phyloP scores from a whole-genome alignment of 2,797 vertebrate genomes.

The Apogon talboti region DNA sequence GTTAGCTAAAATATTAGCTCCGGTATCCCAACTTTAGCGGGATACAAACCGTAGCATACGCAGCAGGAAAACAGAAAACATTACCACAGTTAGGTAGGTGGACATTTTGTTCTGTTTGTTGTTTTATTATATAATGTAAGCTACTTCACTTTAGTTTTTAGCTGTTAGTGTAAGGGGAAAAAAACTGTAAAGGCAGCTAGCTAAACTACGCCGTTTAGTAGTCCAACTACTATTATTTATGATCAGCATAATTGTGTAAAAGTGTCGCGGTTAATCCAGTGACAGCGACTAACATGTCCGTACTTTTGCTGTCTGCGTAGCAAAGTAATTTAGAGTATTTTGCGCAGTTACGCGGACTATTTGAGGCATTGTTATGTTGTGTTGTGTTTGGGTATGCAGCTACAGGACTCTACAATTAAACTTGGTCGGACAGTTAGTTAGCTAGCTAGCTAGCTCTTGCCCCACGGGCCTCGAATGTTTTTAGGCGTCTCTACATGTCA shows the following conservation, averaged over 20 bases:
- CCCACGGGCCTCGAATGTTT: not conserved
- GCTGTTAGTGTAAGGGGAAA: not conserved
- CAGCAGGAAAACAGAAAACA: constrained; percentile 8
- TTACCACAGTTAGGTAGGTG: constrained; percentile 50
- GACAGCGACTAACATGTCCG: not conserved
- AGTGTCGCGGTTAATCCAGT: not conserved
- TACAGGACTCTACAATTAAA: not conserved
- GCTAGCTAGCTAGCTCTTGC: constrained; percentile 5
- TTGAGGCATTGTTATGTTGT: constrained; percentile 19
- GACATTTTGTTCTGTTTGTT: constrained; percentile 9
- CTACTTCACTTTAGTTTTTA: too few species aligned
- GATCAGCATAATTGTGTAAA: not conserved
- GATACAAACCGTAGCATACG: not conserved
- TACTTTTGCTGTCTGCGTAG: not conserved
- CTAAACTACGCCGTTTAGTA: constrained; percentile 3
- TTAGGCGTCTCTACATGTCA: not conserved
- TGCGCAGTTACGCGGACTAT: too few species aligned
- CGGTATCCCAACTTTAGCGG: not conserved
- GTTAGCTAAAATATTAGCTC: not conserved
- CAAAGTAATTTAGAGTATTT: not conserved
- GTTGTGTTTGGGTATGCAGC: constrained; percentile 10
- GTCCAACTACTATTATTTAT: constrained; percentile 5
- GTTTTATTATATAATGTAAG: not conserved
- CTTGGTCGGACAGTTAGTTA: not conserved
- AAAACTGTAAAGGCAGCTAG: constrained; percentile 28